Conservation (phyloP, 2,888 invertebrate genomes). For the Baronia brevicornis region DNA sequence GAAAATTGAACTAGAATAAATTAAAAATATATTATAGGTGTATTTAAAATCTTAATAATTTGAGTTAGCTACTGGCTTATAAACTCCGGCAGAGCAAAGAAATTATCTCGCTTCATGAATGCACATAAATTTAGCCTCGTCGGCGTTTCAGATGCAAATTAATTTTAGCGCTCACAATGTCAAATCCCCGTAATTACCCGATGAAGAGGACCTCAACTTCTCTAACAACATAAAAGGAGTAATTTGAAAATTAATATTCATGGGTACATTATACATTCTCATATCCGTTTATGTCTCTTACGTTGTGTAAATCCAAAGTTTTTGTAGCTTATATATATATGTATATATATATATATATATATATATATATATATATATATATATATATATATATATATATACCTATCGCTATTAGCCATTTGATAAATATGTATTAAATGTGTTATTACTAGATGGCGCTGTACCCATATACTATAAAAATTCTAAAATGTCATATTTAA, state of each 20-base stretch:
- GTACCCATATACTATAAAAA: no score
- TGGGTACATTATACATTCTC: conserved; percentile 17
- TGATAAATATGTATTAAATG: no score
- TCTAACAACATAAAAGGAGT: conserved; percentile 29
- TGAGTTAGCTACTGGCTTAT: conserved; percentile 14
- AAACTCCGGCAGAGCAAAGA: conserved; percentile 17
- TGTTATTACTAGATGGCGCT: no score
- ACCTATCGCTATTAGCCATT: no score
- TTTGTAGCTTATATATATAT: conserved; percentile 1
- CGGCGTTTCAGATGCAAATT: conserved; percentile 39
- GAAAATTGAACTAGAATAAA: no score
- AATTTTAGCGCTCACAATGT: conserved; percentile 28
- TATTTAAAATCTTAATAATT: conserved; percentile 4
- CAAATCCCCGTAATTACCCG: conserved; percentile 36
- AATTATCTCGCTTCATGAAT: conserved; percentile 26
- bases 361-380: no score
- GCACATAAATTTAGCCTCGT: conserved; percentile 24
- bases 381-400: no score
- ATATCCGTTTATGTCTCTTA: conserved; percentile 8
- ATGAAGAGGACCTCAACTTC: conserved; percentile 29
- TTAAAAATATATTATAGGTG: no score
- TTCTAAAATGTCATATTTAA: no score
- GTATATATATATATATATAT: no score
- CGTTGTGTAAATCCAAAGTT: conserved; percentile 1
- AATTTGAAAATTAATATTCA: conserved; percentile 35